A percentile compares a stretch with the other conserved stretches of the same genome.
Conservation (phyloP, 1,140 invertebrate genomes). For the Zeugodacus cucurbitae region DNA sequence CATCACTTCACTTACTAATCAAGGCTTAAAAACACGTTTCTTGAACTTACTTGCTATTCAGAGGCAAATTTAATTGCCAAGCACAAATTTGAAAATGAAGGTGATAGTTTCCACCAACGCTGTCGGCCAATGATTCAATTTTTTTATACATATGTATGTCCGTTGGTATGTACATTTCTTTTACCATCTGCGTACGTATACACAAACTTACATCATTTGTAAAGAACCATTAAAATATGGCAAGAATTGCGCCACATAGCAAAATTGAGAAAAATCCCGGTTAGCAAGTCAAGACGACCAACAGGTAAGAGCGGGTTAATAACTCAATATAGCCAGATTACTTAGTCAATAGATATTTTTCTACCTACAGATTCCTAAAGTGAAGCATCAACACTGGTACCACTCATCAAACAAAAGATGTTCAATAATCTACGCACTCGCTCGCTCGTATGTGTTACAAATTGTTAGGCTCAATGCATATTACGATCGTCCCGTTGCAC, state of each 20-base stretch:
- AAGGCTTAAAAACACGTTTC: conserved; percentile 21
- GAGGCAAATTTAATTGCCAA: conserved; percentile 21
- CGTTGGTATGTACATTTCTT: neutral
- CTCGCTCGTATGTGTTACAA: neutral
- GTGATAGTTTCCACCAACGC: conserved; percentile 37
- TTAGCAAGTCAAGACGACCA: neutral
- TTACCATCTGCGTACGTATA: neutral
- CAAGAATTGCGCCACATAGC: neutral
- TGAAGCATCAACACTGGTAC: conserved; percentile 16
- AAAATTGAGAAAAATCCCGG: neutral
- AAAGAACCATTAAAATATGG: neutral
- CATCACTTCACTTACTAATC: conserved; percentile 12
- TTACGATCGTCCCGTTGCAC: neutral
- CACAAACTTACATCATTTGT: neutral
- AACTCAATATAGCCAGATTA: conserved; percentile 31
- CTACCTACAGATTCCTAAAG: neutral
- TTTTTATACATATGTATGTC: neutral
- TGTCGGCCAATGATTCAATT: conserved; percentile 12
- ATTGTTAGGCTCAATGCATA: neutral
- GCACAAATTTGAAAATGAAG: conserved; percentile 30
- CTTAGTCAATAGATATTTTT: neutral
- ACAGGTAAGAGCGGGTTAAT: conserved; percentile 20
- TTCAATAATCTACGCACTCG: conserved; percentile 29
- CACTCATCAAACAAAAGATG: neutral
- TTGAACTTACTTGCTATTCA: conserved; percentile 18